Conservation (phyloP, 35 echinoderm and acorn worm genomes). For the Ophiothrix spiculata region DNA sequence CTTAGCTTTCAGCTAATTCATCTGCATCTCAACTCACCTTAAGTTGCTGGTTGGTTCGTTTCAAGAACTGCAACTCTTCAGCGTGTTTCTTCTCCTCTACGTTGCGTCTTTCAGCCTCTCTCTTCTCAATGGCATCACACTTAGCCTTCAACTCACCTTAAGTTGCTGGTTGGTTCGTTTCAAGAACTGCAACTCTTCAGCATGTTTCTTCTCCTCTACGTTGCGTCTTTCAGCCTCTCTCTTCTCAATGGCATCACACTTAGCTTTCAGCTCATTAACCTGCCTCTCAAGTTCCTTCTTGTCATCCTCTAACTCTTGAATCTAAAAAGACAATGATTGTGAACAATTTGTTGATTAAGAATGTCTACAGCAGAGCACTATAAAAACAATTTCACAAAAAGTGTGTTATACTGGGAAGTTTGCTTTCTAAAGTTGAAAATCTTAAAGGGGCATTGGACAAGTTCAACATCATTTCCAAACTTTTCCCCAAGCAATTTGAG, state of each 20-base stretch:
- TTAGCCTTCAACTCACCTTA: conserved; percentile 96
- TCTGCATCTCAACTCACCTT: too few species aligned
- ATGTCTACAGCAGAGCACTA: neutral
- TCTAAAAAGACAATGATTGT: conserved; percentile 54
- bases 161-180: conserved; percentile 98
- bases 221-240: conserved; percentile 90
- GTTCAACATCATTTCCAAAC: too few species aligned
- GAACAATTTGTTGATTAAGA: neutral
- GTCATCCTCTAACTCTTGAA: conserved; percentile 86
- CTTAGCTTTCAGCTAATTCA: too few species aligned
- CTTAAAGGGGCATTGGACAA: too few species aligned
- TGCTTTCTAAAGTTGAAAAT: too few species aligned
- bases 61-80: conserved; percentile 98
- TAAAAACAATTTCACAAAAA: neutral
- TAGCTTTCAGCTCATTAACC: conserved; percentile 98
- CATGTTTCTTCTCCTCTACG: conserved; percentile 99
- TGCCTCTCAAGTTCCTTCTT: conserved; percentile 92
- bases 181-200: conserved; percentile 97
- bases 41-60: conserved; percentile 97
- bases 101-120: conserved; percentile 88
- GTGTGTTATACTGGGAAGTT: too few species aligned
- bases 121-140: conserved; percentile 98
- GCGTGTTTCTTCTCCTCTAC: conserved; percentile 99
- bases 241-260: conserved; percentile 99
- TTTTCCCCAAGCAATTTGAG: too few species aligned